A percentile compares a stretch with the other conserved stretches of the same genome.
Conservation (phyloP, 2,888 invertebrate genomes). For the Andricus curvator region DNA sequence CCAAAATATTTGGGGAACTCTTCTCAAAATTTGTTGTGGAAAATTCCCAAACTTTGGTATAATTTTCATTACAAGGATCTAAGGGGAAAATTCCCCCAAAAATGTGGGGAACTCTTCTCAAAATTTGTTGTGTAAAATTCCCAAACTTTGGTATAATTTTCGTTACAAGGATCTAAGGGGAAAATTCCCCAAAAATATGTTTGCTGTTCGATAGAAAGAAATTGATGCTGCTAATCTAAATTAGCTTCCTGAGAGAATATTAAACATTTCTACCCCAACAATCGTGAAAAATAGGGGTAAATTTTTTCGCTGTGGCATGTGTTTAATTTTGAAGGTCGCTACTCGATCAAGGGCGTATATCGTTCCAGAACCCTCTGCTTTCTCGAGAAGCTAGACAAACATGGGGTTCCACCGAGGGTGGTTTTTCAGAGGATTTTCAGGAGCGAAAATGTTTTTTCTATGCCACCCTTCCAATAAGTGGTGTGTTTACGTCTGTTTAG, state of each 20-base stretch:
- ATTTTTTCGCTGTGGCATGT: not conserved
- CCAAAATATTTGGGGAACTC: too few relatives aligned
- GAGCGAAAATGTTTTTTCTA: slow-evolving; percentile 20
- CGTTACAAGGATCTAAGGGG: too few relatives aligned
- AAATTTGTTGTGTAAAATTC: too few relatives aligned
- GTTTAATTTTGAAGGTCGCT: slow-evolving; percentile 20
- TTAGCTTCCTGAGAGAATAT: not conserved
- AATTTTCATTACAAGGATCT: too few relatives aligned
- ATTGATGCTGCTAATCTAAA: not conserved
- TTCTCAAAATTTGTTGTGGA: too few relatives aligned
- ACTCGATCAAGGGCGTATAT: slow-evolving; percentile 33
- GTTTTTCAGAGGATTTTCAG: slow-evolving; percentile 1
- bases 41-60: too few relatives aligned
- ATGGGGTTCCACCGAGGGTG: slow-evolving; percentile 30
- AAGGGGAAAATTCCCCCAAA: too few relatives aligned
- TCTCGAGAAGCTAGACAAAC: slow-evolving; percentile 29
- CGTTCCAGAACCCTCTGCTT: slow-evolving; percentile 16
- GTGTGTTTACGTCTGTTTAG: slow-evolving; percentile 26
- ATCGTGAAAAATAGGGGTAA: not conserved
- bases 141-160: too few relatives aligned
- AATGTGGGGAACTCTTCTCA: too few relatives aligned
- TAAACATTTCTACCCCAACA: not conserved
- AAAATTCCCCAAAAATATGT: too few relatives aligned
- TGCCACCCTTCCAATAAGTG: slow-evolving; percentile 21
- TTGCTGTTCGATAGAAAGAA: not conserved